Conservation (phyloP, 2,888 invertebrate genomes). For the Agrypnus murinus region DNA sequence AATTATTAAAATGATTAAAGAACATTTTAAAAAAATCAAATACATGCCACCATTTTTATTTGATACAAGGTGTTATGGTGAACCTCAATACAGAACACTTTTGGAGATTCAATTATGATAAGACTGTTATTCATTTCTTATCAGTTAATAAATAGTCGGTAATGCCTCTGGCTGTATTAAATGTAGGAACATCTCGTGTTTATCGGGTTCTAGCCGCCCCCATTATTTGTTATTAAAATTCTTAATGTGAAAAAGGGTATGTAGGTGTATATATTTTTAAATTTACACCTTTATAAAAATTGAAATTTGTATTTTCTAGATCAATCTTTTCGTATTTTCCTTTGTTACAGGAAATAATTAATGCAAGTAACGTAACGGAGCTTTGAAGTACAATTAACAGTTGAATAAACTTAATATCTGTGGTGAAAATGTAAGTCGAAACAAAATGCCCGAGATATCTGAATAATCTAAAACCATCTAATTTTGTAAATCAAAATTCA, state of each 20-base stretch:
- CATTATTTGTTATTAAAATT: slow-evolving; percentile 58
- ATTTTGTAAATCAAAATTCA: too few relatives aligned
- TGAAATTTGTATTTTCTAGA: slow-evolving; percentile 14
- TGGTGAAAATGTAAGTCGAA: too few relatives aligned
- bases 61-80: slow-evolving; percentile 39
- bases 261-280: neutral
- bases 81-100: slow-evolving; percentile 53
- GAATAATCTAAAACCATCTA: too few relatives aligned
- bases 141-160: slow-evolving; percentile 68
- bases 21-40: slow-evolving; percentile 26
- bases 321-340: too few relatives aligned
- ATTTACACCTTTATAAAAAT: slow-evolving; percentile 16
- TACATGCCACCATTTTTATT: slow-evolving; percentile 25
- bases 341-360: too few relatives aligned
- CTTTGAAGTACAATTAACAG: too few relatives aligned
- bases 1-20: too few relatives aligned
- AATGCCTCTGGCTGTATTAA: slow-evolving; percentile 62
- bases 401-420: too few relatives aligned
- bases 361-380: too few relatives aligned
- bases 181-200: slow-evolving; percentile 61
- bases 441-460: too few relatives aligned
- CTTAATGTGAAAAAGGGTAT: slow-evolving; percentile 34
- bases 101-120: slow-evolving; percentile 71
- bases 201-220: slow-evolving; percentile 61
- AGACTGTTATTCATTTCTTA: slow-evolving; percentile 67